Evolutionary conservation across 2,113 vertebrate species (phyloP).

Genomic region (Tragelaphus imberbis): DNA sequence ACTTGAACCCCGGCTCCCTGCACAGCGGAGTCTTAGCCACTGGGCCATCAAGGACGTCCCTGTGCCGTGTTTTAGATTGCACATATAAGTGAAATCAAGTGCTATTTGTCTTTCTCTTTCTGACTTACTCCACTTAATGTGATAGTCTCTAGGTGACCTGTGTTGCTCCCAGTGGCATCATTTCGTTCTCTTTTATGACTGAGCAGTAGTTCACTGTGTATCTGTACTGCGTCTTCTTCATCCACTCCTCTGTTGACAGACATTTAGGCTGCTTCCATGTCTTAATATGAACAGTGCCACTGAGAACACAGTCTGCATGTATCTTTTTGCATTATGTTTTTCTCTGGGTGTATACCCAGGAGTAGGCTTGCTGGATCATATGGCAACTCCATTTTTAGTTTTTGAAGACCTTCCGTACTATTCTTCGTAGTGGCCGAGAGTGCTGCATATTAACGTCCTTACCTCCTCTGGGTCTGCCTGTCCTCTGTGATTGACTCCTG

Average conservation of each 20-base stretch:
- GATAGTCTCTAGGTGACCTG: fast-evolving
- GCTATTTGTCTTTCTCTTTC: not conserved
- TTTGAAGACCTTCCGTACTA: not conserved
- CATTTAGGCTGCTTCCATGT: too few species aligned
- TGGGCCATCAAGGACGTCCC: not conserved
- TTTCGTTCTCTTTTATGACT: not conserved
- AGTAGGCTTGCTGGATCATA: not conserved
- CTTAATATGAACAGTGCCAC: not conserved
- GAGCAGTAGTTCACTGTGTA: not conserved
- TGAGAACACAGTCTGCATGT: not conserved
- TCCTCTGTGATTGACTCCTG: not conserved
- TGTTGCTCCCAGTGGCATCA: not conserved
- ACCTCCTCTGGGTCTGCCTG: not conserved
- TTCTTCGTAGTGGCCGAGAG: not conserved
- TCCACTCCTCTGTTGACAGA: not conserved
- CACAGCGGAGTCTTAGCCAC: not conserved
- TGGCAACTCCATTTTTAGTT: not conserved
- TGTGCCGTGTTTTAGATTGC: not conserved
- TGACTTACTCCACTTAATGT: not conserved
- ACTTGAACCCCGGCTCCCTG: not conserved
- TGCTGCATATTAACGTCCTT: not conserved
- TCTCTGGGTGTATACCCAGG: not conserved
- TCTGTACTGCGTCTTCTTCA: not conserved
- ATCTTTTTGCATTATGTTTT: not conserved
- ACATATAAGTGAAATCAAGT: fast-evolving